phyloP scores from a whole-genome alignment of 2,888 invertebrate genomes.

The Synanthedon vespiformis region DNA sequence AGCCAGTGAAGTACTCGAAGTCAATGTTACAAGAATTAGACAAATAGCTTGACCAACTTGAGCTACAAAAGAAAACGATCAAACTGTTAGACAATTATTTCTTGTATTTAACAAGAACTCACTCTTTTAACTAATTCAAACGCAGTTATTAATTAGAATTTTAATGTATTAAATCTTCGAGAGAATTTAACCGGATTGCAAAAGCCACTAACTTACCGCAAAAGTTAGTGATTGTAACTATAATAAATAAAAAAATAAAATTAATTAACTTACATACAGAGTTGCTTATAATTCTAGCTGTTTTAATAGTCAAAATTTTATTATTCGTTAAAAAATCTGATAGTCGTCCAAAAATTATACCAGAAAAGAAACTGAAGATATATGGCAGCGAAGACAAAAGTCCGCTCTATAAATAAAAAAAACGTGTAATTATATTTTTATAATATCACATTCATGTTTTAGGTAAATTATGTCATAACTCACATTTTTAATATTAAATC shows the following conservation, averaged over 20 bases:
- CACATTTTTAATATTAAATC: constrained; percentile 50
- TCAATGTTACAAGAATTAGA: constrained; percentile 41
- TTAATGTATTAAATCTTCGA: too few species aligned
- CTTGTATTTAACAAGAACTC: too few species aligned
- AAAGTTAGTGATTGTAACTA: too few species aligned
- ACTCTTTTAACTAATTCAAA: too few species aligned
- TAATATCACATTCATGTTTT: background rate
- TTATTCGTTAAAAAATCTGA: constrained; percentile 61
- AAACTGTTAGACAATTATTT: background rate
- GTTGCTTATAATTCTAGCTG: constrained; percentile 54
- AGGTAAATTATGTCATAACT: constrained; percentile 8
- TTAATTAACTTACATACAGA: constrained; percentile 38
- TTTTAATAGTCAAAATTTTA: constrained; percentile 26
- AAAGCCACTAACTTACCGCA: too few species aligned
- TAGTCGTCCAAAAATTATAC: constrained; percentile 66
- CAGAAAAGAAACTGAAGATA: constrained; percentile 60
- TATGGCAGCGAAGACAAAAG: constrained; percentile 73
- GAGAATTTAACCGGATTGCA: too few species aligned
- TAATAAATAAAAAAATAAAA: background rate
- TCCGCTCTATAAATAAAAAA: constrained; percentile 61
- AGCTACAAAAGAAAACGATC: constrained; percentile 15
- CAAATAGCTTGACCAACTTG: constrained; percentile 23
- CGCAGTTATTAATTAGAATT: too few species aligned
- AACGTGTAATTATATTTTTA: background rate
- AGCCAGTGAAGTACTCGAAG: constrained; percentile 42